Evolutionary conservation across 2,797 vertebrate species (phyloP).

Genomic region (Sternarchorhynchus goeldii): DNA sequence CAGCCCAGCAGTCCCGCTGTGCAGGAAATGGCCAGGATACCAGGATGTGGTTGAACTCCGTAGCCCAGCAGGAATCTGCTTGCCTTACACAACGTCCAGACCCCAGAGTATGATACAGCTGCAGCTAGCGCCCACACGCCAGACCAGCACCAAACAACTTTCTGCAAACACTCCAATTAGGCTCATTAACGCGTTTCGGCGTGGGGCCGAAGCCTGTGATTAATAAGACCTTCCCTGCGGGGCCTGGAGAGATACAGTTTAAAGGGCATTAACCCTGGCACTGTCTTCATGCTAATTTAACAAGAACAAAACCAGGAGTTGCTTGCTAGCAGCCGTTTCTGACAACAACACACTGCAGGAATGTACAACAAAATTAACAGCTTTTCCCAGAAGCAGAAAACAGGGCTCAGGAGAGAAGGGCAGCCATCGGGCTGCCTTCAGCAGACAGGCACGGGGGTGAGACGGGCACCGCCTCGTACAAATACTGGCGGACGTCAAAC

Average conservation of each 20-base stretch:
- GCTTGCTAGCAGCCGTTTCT: slow-evolving; percentile 18
- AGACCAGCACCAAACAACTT: slow-evolving; percentile 62
- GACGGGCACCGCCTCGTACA: not conserved
- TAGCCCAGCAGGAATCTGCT: slow-evolving; percentile 88
- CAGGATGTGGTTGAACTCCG: slow-evolving; percentile 84
- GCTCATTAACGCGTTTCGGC: slow-evolving; percentile 60
- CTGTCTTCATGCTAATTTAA: slow-evolving; percentile 14
- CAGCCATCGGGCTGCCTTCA: slow-evolving; percentile 4
- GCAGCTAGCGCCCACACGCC: slow-evolving; percentile 57
- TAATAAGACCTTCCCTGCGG: slow-evolving; percentile 60
- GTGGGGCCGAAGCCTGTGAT: slow-evolving; percentile 51
- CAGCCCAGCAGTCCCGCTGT: slow-evolving; percentile 88
- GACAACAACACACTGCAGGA: slow-evolving; percentile 45
- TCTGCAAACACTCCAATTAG: slow-evolving; percentile 76
- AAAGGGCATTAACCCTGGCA: slow-evolving; percentile 7
- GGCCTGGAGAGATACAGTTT: slow-evolving; percentile 46
- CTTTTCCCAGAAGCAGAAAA: slow-evolving; percentile 33
- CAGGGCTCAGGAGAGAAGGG: not conserved
- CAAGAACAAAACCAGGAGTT: slow-evolving; percentile 18
- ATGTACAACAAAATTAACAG: slow-evolving; percentile 40
- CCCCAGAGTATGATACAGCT: slow-evolving; percentile 82
- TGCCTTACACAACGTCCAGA: slow-evolving; percentile 79
- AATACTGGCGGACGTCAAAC: slow-evolving; percentile 21
- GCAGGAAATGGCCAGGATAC: slow-evolving; percentile 99
- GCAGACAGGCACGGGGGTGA: not conserved